Conservation (phyloP, 2,113 vertebrate genomes). For the Urocitellus parryii region DNA sequence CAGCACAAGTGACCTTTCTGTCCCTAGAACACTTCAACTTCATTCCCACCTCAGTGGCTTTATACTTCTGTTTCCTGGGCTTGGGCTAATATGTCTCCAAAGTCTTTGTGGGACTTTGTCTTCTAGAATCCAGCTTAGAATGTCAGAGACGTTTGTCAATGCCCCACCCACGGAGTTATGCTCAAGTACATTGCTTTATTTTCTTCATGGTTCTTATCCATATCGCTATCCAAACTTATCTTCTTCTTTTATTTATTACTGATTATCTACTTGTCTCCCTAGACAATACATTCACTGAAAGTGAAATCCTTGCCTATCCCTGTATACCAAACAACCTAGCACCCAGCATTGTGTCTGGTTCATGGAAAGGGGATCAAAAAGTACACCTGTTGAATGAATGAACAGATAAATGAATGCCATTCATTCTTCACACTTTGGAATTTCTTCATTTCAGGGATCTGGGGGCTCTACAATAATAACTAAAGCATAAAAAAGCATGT, state of each 20-base stretch:
- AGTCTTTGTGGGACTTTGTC: not conserved
- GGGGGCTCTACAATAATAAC: not conserved
- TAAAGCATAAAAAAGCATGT: not conserved
- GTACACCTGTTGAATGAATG: not conserved
- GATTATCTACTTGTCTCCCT: not conserved
- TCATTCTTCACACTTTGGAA: not conserved
- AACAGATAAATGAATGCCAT: not conserved
- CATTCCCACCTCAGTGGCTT: not conserved
- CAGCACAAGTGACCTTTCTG: not conserved
- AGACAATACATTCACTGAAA: not conserved
- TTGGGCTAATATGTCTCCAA: not conserved
- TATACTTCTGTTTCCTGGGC: not conserved
- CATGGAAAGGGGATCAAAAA: not conserved
- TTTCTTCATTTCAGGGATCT: not conserved
- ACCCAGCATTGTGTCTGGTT: not conserved
- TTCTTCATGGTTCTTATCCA: not conserved
- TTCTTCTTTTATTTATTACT: not conserved
- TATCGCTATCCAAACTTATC: not conserved
- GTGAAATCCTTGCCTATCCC: not conserved
- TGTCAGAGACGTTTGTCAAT: not conserved
- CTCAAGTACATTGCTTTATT: not conserved
- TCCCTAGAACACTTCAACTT: not conserved
- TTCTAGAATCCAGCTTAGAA: not conserved
- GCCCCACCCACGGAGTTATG: not conserved
- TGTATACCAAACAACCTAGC: not conserved